phyloP scores from a whole-genome alignment of 2,113 vertebrate genomes.

The Nerophis ophidion region DNA sequence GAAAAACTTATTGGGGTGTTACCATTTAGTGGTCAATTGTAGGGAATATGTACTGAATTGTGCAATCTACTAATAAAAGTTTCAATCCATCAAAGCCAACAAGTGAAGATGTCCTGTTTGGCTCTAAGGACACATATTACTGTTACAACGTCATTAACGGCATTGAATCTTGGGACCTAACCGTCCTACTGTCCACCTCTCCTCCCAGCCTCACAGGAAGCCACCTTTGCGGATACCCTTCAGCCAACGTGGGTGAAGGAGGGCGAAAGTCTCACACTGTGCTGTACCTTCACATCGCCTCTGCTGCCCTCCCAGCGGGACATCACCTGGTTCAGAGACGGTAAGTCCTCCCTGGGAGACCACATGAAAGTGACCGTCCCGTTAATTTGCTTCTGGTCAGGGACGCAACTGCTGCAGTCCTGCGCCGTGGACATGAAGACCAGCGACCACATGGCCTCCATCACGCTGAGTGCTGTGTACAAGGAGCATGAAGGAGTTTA shows the following conservation, averaged over 20 bases:
- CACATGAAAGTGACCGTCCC: too few species aligned
- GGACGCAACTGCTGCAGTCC: constrained; percentile 67
- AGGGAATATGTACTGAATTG: too few species aligned
- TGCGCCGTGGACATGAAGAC: constrained; percentile 54
- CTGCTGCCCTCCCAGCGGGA: constrained; percentile 75
- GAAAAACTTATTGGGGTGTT: too few species aligned
- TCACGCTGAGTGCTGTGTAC: constrained; percentile 70
- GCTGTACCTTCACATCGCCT: constrained; percentile 75
- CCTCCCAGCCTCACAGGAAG: constrained; percentile 51
- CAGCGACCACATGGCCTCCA: constrained; percentile 50
- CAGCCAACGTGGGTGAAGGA: constrained; percentile 69
- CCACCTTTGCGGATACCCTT: constrained; percentile 53
- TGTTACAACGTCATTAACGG: too few species aligned
- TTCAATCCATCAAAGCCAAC: too few species aligned
- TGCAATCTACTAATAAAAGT: too few species aligned
- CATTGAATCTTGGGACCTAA: neutral
- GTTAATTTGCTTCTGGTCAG: constrained; percentile 47
- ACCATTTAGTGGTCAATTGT: too few species aligned
- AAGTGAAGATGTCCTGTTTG: too few species aligned
- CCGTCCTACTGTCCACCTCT: neutral
- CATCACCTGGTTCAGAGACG: constrained; percentile 85
- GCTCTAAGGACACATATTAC: too few species aligned
- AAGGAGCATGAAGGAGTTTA: constrained; percentile 94
- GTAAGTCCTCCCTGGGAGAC: constrained; percentile 51
- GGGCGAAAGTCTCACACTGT: constrained; percentile 73